Evolutionary conservation across 2,113 vertebrate genomes (phyloP).

Genomic region (Falcunculus frontatus): DNA sequence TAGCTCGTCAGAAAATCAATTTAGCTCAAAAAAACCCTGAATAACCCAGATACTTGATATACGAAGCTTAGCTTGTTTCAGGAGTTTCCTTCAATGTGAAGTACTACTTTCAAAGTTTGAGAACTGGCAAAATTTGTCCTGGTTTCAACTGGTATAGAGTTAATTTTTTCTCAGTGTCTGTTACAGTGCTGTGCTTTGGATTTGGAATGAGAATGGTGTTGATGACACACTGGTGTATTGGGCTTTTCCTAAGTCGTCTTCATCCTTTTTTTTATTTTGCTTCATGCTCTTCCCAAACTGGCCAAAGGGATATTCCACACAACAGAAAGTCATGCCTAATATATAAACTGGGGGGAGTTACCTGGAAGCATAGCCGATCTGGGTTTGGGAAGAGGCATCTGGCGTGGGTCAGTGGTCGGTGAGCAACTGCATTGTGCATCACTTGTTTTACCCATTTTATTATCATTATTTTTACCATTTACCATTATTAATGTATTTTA

Average conservation of each 20-base stretch:
- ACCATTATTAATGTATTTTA: background rate
- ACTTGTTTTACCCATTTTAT: background rate
- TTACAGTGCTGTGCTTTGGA: background rate
- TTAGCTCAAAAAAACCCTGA: accelerated
- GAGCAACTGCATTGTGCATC: background rate
- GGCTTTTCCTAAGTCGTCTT: background rate
- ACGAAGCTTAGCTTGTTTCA: background rate
- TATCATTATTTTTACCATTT: background rate
- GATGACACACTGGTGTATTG: too few species aligned
- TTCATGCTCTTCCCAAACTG: background rate
- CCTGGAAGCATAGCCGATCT: too few species aligned
- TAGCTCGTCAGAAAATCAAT: background rate
- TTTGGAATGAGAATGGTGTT: background rate
- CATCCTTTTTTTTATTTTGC: background rate
- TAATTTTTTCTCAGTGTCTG: background rate
- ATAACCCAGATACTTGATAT: background rate
- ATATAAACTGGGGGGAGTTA: background rate
- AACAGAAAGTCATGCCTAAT: background rate
- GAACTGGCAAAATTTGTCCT: background rate
- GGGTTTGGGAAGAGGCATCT: background rate
- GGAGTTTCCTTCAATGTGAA: background rate
- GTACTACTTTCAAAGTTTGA: background rate
- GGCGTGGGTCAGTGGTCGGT: accelerated
- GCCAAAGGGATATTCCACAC: too few species aligned
- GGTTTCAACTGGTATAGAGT: background rate